These are phyloP conservation scores for Abrostola triplasia DNA, from an alignment of 2,888 invertebrate species.

Conservation along the genomic window DNA sequence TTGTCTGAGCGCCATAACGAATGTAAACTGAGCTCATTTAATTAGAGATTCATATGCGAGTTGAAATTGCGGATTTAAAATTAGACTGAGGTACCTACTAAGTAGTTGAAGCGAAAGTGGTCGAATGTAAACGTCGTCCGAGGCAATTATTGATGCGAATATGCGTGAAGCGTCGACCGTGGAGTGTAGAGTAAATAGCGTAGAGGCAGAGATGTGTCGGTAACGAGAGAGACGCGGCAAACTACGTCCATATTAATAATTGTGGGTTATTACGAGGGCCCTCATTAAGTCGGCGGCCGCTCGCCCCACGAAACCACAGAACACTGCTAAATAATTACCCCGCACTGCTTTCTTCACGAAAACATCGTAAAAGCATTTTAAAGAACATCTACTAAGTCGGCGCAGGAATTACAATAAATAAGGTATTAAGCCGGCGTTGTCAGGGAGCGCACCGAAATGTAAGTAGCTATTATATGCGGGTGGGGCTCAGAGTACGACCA, in stretches of 20 bases:
- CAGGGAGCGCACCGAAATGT: constrained; percentile 73
- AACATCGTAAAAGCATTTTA: constrained; percentile 81
- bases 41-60: constrained; percentile 54
- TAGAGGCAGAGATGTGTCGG: constrained; percentile 60
- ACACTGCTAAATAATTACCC: constrained; percentile 86
- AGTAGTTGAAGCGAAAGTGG: constrained; percentile 33
- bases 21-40: constrained; percentile 61
- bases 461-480: constrained; percentile 50
- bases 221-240: constrained; percentile 76
- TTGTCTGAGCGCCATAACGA: constrained; percentile 56
- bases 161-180: constrained; percentile 45
- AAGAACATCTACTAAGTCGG: constrained; percentile 81
- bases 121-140: constrained; percentile 46
- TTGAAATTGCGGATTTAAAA: constrained; percentile 45
- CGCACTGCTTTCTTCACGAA: constrained; percentile 83
- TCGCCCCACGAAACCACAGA: constrained; percentile 83
- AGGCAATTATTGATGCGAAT: constrained; percentile 43
- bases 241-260: constrained; percentile 85
- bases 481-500: constrained; percentile 26
- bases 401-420: constrained; percentile 83
- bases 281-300: constrained; percentile 81
- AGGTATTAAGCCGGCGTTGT: constrained; percentile 80
- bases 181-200: constrained; percentile 64
- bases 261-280: constrained; percentile 80
- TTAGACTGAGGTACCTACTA: neutral